A percentile compares a stretch with the other conserved stretches of the same genome.
These are phyloP conservation scores for Procavia capensis DNA, from an alignment of 2,113 vertebrate genomes.

Conservation along the genomic window DNA sequence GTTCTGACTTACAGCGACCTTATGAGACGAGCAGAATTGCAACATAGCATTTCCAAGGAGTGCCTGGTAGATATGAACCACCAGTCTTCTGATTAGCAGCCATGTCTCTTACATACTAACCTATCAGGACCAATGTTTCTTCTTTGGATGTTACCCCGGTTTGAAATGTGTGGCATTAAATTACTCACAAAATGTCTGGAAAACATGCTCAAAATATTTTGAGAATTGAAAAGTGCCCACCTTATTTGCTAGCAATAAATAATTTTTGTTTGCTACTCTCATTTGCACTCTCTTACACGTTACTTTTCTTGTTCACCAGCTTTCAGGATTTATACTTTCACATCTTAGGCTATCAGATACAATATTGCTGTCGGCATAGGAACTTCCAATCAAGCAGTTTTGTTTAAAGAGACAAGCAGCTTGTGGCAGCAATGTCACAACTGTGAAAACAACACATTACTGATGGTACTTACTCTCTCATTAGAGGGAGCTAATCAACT, in stretches of 20 bases:
- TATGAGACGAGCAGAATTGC: too few species aligned
- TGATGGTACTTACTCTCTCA: background rate
- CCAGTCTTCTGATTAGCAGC: too few species aligned
- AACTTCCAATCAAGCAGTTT: slow-evolving; percentile 53
- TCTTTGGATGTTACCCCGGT: background rate
- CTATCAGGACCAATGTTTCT: background rate
- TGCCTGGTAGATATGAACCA: too few species aligned
- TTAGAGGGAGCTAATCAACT: slow-evolving; percentile 46
- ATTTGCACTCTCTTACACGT: background rate
- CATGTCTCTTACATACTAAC: too few species aligned
- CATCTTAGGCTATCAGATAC: slow-evolving; percentile 35
- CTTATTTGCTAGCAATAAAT: slow-evolving; percentile 5
- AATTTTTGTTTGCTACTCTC: slow-evolving; percentile 3
- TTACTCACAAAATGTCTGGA: slow-evolving; percentile 9
- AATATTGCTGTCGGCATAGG: background rate
- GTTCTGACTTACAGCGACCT: too few species aligned
- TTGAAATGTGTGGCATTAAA: background rate
- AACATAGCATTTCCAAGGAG: too few species aligned
- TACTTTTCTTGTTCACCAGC: background rate
- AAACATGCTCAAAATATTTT: slow-evolving; percentile 58
- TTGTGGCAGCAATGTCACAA: slow-evolving; percentile 27
- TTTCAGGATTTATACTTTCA: slow-evolving; percentile 29
- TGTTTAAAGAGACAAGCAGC: slow-evolving; percentile 44
- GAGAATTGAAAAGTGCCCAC: background rate
- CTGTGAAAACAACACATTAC: slow-evolving; percentile 30